phyloP scores from a whole-genome alignment of 2,888 invertebrate species.

The Plagodis dolabraria region DNA sequence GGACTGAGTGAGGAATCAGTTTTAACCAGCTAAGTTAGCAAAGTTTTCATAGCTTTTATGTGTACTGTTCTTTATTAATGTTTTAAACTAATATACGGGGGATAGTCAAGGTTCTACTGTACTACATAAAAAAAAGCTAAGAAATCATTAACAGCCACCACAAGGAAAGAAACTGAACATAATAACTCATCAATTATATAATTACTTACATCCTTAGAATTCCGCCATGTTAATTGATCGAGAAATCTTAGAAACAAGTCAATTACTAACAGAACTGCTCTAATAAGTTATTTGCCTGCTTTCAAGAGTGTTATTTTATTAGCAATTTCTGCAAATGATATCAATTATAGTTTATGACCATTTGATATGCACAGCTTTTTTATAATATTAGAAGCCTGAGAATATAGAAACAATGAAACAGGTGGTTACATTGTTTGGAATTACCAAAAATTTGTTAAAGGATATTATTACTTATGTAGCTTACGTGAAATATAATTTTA shows the following conservation, averaged over 20 bases:
- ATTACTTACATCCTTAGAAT: not conserved
- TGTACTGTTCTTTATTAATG: no score
- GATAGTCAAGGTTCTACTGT: no score
- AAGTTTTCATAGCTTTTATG: no score
- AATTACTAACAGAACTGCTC: conserved; percentile 23
- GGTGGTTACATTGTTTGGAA: conserved; percentile 21
- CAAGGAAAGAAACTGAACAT: not conserved
- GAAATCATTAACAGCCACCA: no score
- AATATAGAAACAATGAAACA: conserved; percentile 23
- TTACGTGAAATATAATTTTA: no score
- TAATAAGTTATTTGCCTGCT: conserved; percentile 22
- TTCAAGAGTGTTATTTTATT: conserved; percentile 8
- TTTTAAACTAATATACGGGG: no score
- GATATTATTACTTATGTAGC: conserved; percentile 3
- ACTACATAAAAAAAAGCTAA: no score
- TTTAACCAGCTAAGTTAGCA: no score
- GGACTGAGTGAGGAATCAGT: no score
- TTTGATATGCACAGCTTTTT: conserved; percentile 7
- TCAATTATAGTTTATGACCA: conserved; percentile 7
- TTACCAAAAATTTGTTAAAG: conserved; percentile 10
- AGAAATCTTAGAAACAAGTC: not conserved
- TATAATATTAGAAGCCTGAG: conserved; percentile 4
- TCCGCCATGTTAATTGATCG: not conserved
- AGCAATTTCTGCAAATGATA: not conserved
- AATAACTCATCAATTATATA: not conserved